Percentiles rank a stretch among this genome's conserved stretches.
Evolutionary conservation across 2,797 vertebrate genomes (phyloP).

Genomic region (Rhinichthys osculus): DNA sequence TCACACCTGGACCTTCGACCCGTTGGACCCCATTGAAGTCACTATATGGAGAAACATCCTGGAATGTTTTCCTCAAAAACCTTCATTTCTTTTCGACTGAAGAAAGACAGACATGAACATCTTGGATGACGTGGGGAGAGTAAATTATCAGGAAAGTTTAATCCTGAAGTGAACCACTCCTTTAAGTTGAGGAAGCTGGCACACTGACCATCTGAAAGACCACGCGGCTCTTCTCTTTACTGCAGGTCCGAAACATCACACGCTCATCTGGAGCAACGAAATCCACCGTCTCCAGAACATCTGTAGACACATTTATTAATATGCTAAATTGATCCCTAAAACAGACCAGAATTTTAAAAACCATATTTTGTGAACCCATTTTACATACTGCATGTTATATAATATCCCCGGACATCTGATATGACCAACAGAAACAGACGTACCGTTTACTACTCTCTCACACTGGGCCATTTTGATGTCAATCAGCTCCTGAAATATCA

Average conservation of each 20-base stretch:
- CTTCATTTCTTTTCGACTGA: too few species aligned
- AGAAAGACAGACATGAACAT: too few species aligned
- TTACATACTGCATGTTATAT: neutral
- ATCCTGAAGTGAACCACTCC: too few species aligned
- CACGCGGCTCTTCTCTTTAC: constrained; percentile 83
- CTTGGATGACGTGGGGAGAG: too few species aligned
- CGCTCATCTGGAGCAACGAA: constrained; percentile 92
- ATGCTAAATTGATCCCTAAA: neutral
- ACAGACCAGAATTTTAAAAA: too few species aligned
- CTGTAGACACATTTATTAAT: constrained; percentile 63
- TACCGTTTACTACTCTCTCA: constrained; percentile 88
- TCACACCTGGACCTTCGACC: too few species aligned
- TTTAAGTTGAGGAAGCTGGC: neutral
- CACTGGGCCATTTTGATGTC: constrained; percentile 96
- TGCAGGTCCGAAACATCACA: constrained; percentile 93
- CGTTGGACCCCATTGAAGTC: too few species aligned
- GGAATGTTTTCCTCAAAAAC: too few species aligned
- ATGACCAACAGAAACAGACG: constrained; percentile 55
- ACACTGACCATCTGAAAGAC: constrained; percentile 94
- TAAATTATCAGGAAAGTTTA: too few species aligned
- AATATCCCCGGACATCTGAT: neutral
- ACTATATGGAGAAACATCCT: too few species aligned
- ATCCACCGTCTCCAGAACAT: constrained; percentile 89
- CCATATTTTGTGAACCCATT: neutral
- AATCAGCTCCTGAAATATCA: constrained; percentile 87